phyloP scores from a whole-genome alignment of 1,140 invertebrate genomes.

The Lordiphosa mommai region DNA sequence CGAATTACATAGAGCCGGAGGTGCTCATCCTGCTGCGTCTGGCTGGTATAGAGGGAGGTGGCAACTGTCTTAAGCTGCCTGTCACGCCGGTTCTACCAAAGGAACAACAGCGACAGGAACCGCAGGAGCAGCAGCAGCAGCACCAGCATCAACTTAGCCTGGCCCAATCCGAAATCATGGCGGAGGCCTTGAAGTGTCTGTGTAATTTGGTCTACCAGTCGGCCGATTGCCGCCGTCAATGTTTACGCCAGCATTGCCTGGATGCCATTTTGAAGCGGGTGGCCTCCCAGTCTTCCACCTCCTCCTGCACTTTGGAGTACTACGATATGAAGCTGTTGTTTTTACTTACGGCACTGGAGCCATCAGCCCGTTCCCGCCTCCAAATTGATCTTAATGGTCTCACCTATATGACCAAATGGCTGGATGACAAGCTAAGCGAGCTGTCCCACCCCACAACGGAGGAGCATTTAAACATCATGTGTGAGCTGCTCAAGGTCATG shows the following conservation, averaged over 20 bases:
- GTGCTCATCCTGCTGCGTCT: conserved; percentile 84
- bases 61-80: conserved; percentile 21
- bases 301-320: conserved; percentile 87
- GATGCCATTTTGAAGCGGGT: conserved; percentile 88
- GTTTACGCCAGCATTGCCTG: conserved; percentile 86
- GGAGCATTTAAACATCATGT: conserved; percentile 85
- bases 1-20: conserved; percentile 85
- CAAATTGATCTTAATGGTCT: conserved; percentile 90
- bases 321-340: conserved; percentile 95
- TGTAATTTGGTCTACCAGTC: conserved; percentile 95
- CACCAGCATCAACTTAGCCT: conserved; percentile 15
- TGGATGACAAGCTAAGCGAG: conserved; percentile 87
- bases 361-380: conserved; percentile 85
- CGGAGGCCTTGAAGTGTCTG: conserved; percentile 92
- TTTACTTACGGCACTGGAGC: conserved; percentile 90
- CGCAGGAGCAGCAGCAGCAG: conserved; percentile 13
- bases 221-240: conserved; percentile 84
- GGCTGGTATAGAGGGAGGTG: conserved; percentile 78
- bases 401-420: conserved; percentile 88
- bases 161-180: conserved; percentile 54
- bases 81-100: conserved; percentile 80
- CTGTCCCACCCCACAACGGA: conserved; percentile 79
- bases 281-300: conserved; percentile 28
- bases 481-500: conserved; percentile 93
- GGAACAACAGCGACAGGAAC: conserved; percentile 13